Evolutionary conservation across 2,888 invertebrate species (phyloP).

Genomic region (Theretra japonica): DNA sequence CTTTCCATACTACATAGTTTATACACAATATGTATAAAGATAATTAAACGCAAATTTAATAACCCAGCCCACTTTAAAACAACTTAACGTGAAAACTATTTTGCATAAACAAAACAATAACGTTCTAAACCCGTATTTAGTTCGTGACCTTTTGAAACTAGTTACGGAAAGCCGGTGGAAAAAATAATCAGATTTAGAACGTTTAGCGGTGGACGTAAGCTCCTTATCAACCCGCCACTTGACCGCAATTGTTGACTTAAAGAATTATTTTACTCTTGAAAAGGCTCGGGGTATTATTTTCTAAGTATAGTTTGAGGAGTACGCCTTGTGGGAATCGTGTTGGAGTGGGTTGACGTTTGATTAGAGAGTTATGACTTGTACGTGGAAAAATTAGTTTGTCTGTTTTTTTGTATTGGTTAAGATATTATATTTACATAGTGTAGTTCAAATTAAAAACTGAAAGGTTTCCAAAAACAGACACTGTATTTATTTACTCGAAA

Average conservation of each 20-base stretch:
- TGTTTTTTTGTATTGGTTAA: background rate
- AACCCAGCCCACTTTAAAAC: no score
- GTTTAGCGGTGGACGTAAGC: conserved; percentile 66
- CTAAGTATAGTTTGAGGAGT: background rate
- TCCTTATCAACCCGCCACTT: conserved; percentile 66
- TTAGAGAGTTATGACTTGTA: background rate
- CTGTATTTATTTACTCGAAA: no score
- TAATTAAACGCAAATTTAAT: no score
- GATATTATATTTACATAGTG: background rate
- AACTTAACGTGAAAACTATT: background rate
- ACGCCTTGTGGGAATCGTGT: background rate
- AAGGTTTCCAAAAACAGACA: no score
- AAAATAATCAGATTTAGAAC: conserved; percentile 66
- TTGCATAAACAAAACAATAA: conserved; percentile 11
- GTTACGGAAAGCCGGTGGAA: conserved; percentile 51
- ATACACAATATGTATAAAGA: no score
- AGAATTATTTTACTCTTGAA: conserved; percentile 22
- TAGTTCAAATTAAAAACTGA: background rate
- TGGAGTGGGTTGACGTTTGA: background rate
- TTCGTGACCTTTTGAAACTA: conserved; percentile 40
- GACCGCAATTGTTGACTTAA: conserved; percentile 61
- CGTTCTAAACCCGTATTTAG: conserved; percentile 11
- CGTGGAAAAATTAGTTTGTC: background rate
- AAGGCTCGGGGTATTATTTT: conserved; percentile 5
- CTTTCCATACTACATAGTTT: no score